Base-by-base conservation (phyloP, 2,113 vertebrate genomes). In the Centropus bengalensis region DNA sequence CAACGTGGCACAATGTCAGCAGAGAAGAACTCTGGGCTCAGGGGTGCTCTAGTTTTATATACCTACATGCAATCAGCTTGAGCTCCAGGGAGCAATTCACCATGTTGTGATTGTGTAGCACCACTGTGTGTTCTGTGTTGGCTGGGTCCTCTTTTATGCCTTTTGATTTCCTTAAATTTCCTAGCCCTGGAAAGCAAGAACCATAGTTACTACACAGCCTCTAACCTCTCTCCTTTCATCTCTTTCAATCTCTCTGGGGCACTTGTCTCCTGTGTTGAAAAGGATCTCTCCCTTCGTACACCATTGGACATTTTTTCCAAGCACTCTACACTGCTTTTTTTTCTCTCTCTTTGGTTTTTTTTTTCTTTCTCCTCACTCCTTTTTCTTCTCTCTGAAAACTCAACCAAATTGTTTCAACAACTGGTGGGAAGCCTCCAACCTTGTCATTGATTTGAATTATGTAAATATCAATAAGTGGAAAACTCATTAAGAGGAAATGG, bases 371-470 rank as follows among this genome's bases (percentile, higher is more conserved):
- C 86, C 44, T 81, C 60, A 32, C 20, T 82, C 66, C 51, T 78
- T 78, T 76, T 82, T 6, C 23, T 77, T 38, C 55, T 67, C 38
- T n/a, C 60, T 64, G 36, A 82, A 78, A 87, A 73, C 87, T 91
- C 2, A 0, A 80, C 66, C 71, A 74, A 86, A 45, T 51, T 82
- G 26, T 82, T 90, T 73, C 81, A 74, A 71, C 28, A 82, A 30
- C 84, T 67, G 47, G 94, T 95, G 93, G 94, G 96, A 92, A 94
- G 86, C 89, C 93, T 91, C 90, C 94, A 95, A 95, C 91, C 91
- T 95, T 91, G 90, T 84, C 82, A 91, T 68, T 90, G 84, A 94
- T 94, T 82, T 85, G 69, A 97, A 91, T 86, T 91, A 93, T 85
- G 64, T 75, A 91, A 97, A 95, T 95, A 96, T 92, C 95, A 97